Evolutionary conservation across 2,888 invertebrate species (phyloP), one percentile per base, ranked within the genome.

Genomic region (Trichopoda pennipes): DNA sequence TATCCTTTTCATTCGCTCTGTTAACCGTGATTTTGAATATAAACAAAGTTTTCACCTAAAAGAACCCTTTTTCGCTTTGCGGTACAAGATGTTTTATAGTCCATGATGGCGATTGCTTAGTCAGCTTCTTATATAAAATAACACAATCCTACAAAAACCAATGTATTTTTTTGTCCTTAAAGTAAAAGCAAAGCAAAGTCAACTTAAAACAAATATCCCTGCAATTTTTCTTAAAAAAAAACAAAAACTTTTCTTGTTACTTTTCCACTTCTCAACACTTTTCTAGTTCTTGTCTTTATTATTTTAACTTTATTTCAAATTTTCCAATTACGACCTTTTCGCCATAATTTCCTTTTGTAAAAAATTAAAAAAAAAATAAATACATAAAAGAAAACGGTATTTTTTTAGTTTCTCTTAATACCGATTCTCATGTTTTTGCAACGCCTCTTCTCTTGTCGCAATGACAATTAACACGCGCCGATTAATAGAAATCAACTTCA

Each of bases 371-470:
- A 17, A 47, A 44, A 1, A 38, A 12, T 12, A 38, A 38, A 12
- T 12, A 38, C 10, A 10, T 38, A 38, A 38, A 7, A 38, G 12
- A 35, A 32, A 32, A 32, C 3, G 35, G 3, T 2, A 12, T 38
- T 38, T 38, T 12, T 38, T 6, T 2, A 38, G 7, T 38, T 38
- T 38, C 51, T 61, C 47, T 75, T 78, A 79, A 82, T 68, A 44
- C 75, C 49, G 19, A 19, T 78, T 78, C 55, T 60, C 61, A 78
- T 78, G 78, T 82, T 66, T 60, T 75, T 75, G 75, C 72, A 75
- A 82, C 75, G 79, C 79, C 82, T 68, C 47, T 58, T 49, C 16
- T 70, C 42, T 68, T 44, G 42, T 60, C 16, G 32, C 64, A 58
- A 35, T 68, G 70, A 66, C 49, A 66, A 58, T 75, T 66, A 72